These are phyloP conservation scores for Melanostigma gelatinosum DNA, from an alignment of 2,113 vertebrate genomes.

Conservation along the genomic window DNA sequence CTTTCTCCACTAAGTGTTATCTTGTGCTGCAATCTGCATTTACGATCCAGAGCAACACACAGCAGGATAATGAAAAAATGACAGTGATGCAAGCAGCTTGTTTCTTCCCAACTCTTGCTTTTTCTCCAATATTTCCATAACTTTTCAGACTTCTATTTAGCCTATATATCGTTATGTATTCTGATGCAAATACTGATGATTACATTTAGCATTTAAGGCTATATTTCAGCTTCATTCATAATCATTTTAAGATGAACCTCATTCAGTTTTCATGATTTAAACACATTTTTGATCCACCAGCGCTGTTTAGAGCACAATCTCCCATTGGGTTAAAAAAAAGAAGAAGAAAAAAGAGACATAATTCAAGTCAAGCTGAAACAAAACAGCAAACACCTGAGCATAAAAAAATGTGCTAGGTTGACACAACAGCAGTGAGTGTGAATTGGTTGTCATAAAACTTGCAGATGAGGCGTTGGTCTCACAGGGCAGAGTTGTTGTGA, in stretches of 20 bases:
- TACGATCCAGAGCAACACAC: constrained; percentile 15
- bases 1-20: constrained; percentile 20
- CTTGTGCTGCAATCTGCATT: constrained; percentile 13
- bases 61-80: constrained; percentile 32
- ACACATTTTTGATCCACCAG: neutral
- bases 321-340: neutral
- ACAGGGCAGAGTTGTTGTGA: neutral
- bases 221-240: constrained; percentile 11
- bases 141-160: neutral
- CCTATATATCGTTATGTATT: neutral
- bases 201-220: neutral
- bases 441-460: constrained; percentile 18
- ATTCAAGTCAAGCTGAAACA: constrained; percentile 42
- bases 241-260: neutral
- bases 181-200: neutral
- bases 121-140: neutral
- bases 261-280: neutral
- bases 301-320: neutral
- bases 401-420: constrained; percentile 9
- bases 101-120: constrained; percentile 5
- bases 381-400: constrained; percentile 28
- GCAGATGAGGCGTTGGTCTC: constrained; percentile 17
- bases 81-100: constrained; percentile 32
- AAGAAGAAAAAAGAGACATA: neutral
- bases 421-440: constrained; percentile 50